Evolutionary conservation across 2,113 vertebrate genomes (phyloP).

Genomic region (Promerops cafer): DNA sequence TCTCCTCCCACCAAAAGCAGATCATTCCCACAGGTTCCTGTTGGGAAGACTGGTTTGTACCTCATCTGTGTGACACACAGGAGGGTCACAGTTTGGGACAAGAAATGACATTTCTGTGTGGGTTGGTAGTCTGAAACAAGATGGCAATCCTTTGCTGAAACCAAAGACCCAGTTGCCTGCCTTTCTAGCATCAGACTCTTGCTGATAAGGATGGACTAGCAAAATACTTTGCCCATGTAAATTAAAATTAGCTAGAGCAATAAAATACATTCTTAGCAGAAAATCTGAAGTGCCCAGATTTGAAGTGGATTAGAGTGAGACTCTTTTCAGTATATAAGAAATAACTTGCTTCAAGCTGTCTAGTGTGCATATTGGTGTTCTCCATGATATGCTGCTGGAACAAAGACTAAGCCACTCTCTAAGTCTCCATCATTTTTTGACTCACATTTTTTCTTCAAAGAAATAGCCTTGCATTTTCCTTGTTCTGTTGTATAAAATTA

Average conservation of each 20-base stretch:
- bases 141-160: background rate
- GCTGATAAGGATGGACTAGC: background rate
- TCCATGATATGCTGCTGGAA: background rate
- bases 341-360: background rate
- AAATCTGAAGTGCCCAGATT: background rate
- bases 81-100: background rate
- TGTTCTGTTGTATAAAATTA: background rate
- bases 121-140: background rate
- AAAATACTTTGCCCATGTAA: background rate
- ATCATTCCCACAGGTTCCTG: background rate
- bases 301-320: background rate
- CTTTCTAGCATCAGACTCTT: background rate
- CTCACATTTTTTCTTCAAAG: background rate
- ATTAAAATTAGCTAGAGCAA: background rate
- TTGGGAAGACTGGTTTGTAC: background rate
- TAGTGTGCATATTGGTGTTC: background rate
- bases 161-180: background rate
- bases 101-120: background rate
- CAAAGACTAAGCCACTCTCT: background rate
- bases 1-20: background rate
- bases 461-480: background rate
- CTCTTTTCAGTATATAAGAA: background rate
- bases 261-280: background rate
- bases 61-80: background rate
- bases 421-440: background rate